Base-by-base conservation (phyloP, 1,140 invertebrate genomes). In the Drosophila navojoa region DNA sequence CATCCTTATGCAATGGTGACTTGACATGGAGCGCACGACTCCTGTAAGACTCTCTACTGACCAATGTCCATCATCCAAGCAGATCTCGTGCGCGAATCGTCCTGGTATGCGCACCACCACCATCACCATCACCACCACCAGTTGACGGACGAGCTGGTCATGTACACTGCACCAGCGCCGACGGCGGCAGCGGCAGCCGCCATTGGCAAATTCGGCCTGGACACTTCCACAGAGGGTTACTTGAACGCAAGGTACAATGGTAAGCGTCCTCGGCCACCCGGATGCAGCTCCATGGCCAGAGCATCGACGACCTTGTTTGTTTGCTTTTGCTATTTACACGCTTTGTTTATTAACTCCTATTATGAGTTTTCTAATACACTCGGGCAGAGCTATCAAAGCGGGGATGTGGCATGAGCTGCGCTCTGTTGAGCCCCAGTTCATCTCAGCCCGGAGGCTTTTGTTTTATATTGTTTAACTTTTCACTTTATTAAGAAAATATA, bases 211-310 rank as follows among this genome's bases (percentile, higher is more conserved):
- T 91, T 91, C 55, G 90, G 90, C 9, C 69, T 91, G 71, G 90
- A 91, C 78, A 86, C 84, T 52, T 84, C 90, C 52, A 91, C 87
- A 47, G 90, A 91, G 85, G 85, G 85, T 72, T 92, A 92, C 82
- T 79, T 92, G 70, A 92, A 87, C 82, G 81, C 90, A 90, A 91
- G 90, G 90, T 91, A 91, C 79, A 91, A 91, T 79, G 90, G 90
- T 91, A 89, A 91, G 90, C 82, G 74, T 80, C 84, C 81, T 69
- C 79, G 50, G 79, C 72, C 64, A 50, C 50, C 78, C 66, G 81
- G 81, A 74, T 81, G 61, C 77, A 75, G 66, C 74, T 40, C 25
- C 61, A 67, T 45, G 57, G 16, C 38, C 67, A 63, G 32, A 40
- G 49, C 49, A 68, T 44, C 61, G 62, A 54, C 47, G 32, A 71